Conservation (phyloP, 2,888 invertebrate genomes). For the Opisthograptis luteolata region DNA sequence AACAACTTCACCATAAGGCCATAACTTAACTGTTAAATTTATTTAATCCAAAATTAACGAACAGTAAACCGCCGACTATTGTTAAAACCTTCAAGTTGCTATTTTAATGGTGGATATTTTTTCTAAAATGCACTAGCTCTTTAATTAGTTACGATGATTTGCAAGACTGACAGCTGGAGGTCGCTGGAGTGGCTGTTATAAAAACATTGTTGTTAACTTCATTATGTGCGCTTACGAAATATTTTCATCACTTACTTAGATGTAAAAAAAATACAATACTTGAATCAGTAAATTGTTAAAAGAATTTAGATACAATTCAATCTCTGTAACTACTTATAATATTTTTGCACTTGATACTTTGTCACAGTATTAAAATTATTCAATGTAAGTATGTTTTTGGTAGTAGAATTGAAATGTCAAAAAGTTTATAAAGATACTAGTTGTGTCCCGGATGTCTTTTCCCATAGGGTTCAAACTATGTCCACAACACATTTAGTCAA, state of each 20-base stretch:
- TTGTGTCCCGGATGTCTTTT: no score
- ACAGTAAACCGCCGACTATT: neutral
- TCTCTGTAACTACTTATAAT: no score
- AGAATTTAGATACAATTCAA: neutral
- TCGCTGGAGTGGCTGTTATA: conserved; percentile 41
- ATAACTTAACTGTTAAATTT: no score
- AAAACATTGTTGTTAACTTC: conserved; percentile 64
- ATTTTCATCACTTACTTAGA: neutral
- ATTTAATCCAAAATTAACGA: neutral
- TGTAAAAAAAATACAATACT: conserved; percentile 8
- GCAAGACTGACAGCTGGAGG: conserved; percentile 44
- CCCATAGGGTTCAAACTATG: no score
- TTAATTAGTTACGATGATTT: conserved; percentile 70
- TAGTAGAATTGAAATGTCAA: no score
- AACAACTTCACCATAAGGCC: no score
- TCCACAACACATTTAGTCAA: no score
- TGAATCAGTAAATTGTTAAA: neutral
- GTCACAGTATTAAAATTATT: no score
- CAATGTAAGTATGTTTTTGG: no score
- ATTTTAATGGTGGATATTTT: no score
- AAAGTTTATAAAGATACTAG: no score
- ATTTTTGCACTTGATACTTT: no score
- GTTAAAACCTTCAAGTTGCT: conserved; percentile 5
- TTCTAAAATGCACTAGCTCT: conserved; percentile 40
- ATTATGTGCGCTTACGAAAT: conserved; percentile 39